These are phyloP conservation scores for Caenorhabditis inopinata DNA, from an alignment of 1,140 invertebrate species.

Conservation along the genomic window DNA sequence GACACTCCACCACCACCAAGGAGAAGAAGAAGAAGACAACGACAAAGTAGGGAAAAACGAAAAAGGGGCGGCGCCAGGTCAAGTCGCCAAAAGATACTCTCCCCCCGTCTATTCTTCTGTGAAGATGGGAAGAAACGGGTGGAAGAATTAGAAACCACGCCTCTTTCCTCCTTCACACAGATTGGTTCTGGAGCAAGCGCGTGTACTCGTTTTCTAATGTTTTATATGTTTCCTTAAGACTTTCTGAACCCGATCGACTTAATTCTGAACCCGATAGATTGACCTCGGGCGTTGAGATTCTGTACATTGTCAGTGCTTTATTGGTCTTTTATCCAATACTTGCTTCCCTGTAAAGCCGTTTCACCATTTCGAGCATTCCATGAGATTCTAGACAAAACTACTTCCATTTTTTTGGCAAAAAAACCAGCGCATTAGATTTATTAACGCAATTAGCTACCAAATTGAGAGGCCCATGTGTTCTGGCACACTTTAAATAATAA, in stretches of 20 bases:
- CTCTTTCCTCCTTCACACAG: not conserved
- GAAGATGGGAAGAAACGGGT: slow-evolving; percentile 12
- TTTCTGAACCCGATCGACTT: too few species aligned
- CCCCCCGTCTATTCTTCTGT: slow-evolving; percentile 23
- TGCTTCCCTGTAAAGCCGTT: too few species aligned
- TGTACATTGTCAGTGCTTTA: too few species aligned
- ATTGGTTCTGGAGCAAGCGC: not conserved
- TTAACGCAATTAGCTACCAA: not conserved
- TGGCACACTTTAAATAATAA: too few species aligned
- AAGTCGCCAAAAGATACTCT: slow-evolving; percentile 34
- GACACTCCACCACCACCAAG: not conserved
- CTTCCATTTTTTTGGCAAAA: too few species aligned
- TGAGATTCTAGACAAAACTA: too few species aligned
- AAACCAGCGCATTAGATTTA: too few species aligned
- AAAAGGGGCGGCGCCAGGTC: slow-evolving; percentile 25
- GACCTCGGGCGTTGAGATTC: too few species aligned
- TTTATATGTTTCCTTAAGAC: not conserved
- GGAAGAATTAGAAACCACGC: slow-evolving; percentile 6
- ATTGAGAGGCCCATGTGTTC: not conserved
- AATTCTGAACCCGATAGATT: too few species aligned
- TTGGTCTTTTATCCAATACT: too few species aligned
- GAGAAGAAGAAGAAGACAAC: not conserved
- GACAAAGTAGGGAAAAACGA: not conserved
- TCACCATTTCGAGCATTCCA: too few species aligned
- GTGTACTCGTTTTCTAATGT: not conserved